These are phyloP conservation scores for Epinephelus moara DNA, from an alignment of 2,113 vertebrate species.

Conservation along the genomic window DNA sequence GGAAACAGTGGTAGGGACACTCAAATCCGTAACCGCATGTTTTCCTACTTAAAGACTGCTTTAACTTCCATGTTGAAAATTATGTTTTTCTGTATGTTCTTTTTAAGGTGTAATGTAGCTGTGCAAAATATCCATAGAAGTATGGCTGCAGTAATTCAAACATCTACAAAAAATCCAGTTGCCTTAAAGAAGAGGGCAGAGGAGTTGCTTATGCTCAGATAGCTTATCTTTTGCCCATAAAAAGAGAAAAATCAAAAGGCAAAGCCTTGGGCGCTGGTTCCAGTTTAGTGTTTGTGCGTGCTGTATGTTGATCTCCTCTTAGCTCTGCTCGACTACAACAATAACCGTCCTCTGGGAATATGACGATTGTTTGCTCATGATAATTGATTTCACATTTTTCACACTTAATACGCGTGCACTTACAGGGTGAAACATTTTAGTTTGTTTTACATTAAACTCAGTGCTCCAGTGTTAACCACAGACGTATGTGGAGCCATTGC, in stretches of 20 bases:
- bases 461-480: neutral
- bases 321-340: conserved; percentile 13
- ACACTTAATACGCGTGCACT: neutral
- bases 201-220: conserved; percentile 1
- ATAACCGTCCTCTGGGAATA: conserved; percentile 57
- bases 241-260: neutral
- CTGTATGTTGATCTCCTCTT: conserved; percentile 23
- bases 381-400: conserved; percentile 40
- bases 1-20: neutral
- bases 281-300: conserved; percentile 39
- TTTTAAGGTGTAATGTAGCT: neutral
- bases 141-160: neutral
- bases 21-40: neutral
- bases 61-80: neutral
- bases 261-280: conserved; percentile 15
- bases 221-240: neutral
- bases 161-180: neutral
- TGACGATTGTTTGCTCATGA: conserved; percentile 33
- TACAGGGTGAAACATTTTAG: conserved; percentile 17
- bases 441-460: conserved; percentile 30
- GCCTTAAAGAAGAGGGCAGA: neutral
- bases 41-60: neutral
- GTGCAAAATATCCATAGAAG: conserved; percentile 2
- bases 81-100: neutral
- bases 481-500: neutral